Conservation (phyloP, 2,113 vertebrate genomes). For the Ascaphus truei region DNA sequence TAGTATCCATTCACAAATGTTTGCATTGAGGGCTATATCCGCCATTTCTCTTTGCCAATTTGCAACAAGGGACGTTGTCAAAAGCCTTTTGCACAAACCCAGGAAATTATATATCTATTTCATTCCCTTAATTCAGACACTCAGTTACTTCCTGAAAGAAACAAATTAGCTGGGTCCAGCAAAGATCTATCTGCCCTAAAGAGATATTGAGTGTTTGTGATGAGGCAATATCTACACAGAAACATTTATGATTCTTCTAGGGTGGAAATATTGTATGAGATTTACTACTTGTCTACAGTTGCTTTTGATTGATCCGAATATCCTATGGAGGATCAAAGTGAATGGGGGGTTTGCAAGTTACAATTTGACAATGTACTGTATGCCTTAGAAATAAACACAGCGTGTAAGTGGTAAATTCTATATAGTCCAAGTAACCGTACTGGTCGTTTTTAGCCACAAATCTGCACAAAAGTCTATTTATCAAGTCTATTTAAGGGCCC, state of each 20-base stretch:
- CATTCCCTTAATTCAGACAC: not conserved
- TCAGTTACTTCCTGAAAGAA: not conserved
- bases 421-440: no score
- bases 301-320: no score
- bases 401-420: no score
- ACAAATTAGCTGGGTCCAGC: not conserved
- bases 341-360: no score
- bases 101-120: not conserved
- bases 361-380: no score
- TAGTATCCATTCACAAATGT: conserved; percentile 14
- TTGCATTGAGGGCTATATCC: not conserved
- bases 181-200: not conserved
- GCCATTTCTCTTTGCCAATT: not conserved
- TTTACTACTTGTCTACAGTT: no score
- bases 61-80: not conserved
- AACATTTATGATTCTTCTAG: not conserved
- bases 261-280: no score
- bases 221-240: not conserved
- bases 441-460: no score
- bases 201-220: not conserved
- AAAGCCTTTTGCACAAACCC: not conserved
- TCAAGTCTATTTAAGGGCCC: no score
- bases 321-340: no score
- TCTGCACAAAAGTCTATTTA: no score
- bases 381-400: no score